Base-by-base conservation (phyloP, 2,888 invertebrate species). In the Marasmarcha lunaedactyla region DNA sequence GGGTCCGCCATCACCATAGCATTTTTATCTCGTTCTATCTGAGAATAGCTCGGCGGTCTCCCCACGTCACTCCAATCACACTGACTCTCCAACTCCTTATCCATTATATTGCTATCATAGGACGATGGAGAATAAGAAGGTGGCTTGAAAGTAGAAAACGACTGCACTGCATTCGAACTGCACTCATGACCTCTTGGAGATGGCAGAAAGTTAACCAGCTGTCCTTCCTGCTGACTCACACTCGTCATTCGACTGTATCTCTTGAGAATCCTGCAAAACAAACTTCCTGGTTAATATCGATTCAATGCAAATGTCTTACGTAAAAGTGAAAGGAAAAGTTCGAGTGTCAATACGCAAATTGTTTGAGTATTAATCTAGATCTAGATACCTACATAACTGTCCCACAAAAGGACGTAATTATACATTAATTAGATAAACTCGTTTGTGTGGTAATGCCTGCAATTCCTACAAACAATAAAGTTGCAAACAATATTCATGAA, bases 161-260 rank as follows among this genome's bases (percentile, higher is more conserved):
- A 81, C 40, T 79, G 77, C 1, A 74, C 70, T 42, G 71, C 59
- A 54, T 77, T 71, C 10, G 70, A 79, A 52, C 70, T 71, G 43
- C 74, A 69, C 50, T 73, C 67, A 42, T 69, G 83, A 57, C 71
- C 76, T 43, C 83, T 69, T 40, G 88, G 86, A 35, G 86, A 77
- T 52, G 92, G 91, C 4, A 92, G 85, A 66, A 93, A 90, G 64
- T 90, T 90, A 40, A 92, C 90, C 43, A 93, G 76, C 53, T 92
- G 92, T 37, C 88, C 90, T 55, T 91, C 91, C 79, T 90, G 88
- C 15, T 86, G 87, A 15, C 66, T 76, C 36, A 60, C 57, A 25
- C 81, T 70, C 48, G 73, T 83, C 58, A 85, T 84, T 26, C 87
- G 69, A 52, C 88, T 89, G 63, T 89, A 90, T 36, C 90, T 86